Evolutionary conservation across 1,140 invertebrate species (phyloP), one percentile per base, ranked within the genome.

Genomic region (Achatina immaculata): DNA sequence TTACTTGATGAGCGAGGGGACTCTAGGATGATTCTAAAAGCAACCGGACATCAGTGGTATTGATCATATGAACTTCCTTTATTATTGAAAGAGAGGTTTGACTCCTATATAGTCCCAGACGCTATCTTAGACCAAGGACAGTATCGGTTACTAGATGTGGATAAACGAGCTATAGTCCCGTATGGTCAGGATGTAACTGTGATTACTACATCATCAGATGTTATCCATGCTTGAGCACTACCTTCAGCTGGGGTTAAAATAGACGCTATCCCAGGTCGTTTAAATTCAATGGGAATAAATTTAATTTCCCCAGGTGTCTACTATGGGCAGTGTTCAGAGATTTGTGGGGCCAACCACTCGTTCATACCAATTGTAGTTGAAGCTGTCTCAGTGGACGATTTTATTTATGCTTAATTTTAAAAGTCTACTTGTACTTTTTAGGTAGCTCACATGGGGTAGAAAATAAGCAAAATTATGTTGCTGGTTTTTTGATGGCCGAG

Each of bases 241-340:
- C 93, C 94, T 16, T 86, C 91, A 0, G 87, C 94, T 90, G 93
- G 93, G 24, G 90, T 95, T 55, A 95, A 95, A 91, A 89, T 93
- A 81, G 94, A 95, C 92, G 93, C 93, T 48, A 92, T 93, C 9
- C 94, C 94, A 34, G 94, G 94, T 0, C 93, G 94, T 55, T 86
- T 95, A 89, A 95, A 95, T 90, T 93, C 94, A 93, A 88, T 92
- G 75, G 92, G 83, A 81, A 92, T 94, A 88, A 89, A 88, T 84
- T 88, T 92, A 88, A 93, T 92, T 83, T 92, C 92, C 62, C 86
- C 93, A 48, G 94, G 94, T 68, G 82, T 94, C 86, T 94, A 92
- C 90, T 94, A 90, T 91, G 94, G 94, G 0, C 94, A 95, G 93
- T 95, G 94, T 90, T 95, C 94, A 87, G 95, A 95, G 93, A 95